Conservation (phyloP, 2,113 vertebrate species). For the Scytalopus superciliaris region DNA sequence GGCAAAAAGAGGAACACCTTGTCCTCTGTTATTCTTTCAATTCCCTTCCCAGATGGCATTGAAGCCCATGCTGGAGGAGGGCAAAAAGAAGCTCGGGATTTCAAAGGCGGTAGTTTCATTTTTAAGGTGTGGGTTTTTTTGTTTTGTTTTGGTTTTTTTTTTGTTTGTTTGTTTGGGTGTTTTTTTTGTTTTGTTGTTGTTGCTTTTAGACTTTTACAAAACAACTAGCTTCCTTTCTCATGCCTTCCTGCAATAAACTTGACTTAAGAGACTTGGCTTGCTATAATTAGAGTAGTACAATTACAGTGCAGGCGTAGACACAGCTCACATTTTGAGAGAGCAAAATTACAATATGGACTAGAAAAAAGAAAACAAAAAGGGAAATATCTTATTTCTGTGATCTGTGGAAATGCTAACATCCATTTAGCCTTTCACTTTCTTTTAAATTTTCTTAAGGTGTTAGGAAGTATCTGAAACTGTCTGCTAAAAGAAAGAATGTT, state of each 20-base stretch:
- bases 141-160: neutral
- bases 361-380: neutral
- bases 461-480: neutral
- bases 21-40: neutral
- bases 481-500: neutral
- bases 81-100: neutral
- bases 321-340: neutral
- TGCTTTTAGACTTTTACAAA: neutral
- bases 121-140: neutral
- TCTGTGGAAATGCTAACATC: neutral
- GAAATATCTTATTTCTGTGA: neutral
- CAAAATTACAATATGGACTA: neutral
- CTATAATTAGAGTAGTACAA: neutral
- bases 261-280: neutral
- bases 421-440: neutral
- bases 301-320: neutral
- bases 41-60: neutral
- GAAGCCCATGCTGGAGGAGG: neutral
- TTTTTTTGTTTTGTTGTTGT: neutral
- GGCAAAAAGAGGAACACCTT: neutral
- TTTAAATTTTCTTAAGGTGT: neutral
- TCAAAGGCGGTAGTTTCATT: neutral
- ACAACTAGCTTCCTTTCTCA: fast-evolving
- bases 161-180: too few relatives aligned
- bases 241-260: neutral